phyloP scores from a whole-genome alignment of 92 coral and sea anemone species.

The Epizoanthus illoricatus region DNA sequence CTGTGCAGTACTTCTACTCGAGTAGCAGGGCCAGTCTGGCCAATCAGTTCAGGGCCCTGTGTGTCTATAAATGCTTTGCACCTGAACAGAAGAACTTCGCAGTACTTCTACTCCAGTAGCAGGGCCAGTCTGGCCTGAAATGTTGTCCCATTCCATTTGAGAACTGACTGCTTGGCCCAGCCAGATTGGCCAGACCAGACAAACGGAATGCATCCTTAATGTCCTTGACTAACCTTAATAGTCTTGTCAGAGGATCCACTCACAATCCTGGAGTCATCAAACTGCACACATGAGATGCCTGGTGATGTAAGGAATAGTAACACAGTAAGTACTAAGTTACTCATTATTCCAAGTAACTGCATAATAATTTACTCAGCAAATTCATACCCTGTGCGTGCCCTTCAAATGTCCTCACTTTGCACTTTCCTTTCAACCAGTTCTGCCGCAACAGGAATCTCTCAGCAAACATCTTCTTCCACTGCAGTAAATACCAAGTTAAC shows the following conservation, averaged over 20 bases:
- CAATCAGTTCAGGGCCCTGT: too few relatives aligned
- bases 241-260: slow-evolving; percentile 99
- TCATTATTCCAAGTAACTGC: neutral
- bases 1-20: too few relatives aligned
- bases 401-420: slow-evolving; percentile 84
- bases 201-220: neutral
- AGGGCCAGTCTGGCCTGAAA: too few relatives aligned
- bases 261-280: slow-evolving; percentile 95
- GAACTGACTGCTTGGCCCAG: too few relatives aligned
- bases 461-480: slow-evolving; percentile 99
- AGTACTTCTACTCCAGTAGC: too few relatives aligned
- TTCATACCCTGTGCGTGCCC: slow-evolving; percentile 94
- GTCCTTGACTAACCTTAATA: slow-evolving; percentile 52
- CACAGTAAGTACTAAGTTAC: neutral
- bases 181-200: neutral
- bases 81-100: too few relatives aligned
- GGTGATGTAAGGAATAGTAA: neutral
- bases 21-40: too few relatives aligned
- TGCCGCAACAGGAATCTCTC: slow-evolving; percentile 84
- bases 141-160: too few relatives aligned
- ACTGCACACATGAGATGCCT: slow-evolving; percentile 99
- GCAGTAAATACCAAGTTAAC: neutral
- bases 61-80: too few relatives aligned
- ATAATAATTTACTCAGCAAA: neutral
- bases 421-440: slow-evolving; percentile 96